These are phyloP conservation scores for Rattus rattus DNA, from an alignment of 2,113 vertebrate genomes.

Conservation along the genomic window DNA sequence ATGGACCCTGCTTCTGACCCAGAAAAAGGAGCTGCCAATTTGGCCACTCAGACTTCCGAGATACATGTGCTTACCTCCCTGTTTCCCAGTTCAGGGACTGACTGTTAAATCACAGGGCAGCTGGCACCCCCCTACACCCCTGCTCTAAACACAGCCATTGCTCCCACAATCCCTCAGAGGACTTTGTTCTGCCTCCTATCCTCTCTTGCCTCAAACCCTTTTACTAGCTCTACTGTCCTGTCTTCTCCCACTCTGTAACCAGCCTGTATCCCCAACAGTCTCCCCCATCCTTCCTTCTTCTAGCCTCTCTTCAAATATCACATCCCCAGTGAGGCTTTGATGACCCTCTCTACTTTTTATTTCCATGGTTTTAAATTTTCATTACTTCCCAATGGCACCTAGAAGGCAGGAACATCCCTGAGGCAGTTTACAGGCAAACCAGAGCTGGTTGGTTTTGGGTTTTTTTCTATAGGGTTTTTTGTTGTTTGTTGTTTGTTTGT, in stretches of 20 bases:
- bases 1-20: background rate
- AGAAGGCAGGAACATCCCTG: background rate
- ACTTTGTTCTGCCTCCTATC: background rate
- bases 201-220: background rate
- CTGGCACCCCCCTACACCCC: background rate
- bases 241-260: background rate
- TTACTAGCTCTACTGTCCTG: background rate
- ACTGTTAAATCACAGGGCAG: background rate
- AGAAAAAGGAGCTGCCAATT: background rate
- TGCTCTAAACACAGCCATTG: background rate
- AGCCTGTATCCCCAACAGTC: rapidly evolving
- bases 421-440: conserved; percentile 16
- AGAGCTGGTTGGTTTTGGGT: background rate
- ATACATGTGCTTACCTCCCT: background rate
- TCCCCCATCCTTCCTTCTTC: background rate
- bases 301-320: background rate
- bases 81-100: background rate
- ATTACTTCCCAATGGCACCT: background rate
- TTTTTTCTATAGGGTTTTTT: background rate
- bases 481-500: background rate
- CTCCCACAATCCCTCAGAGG: background rate
- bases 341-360: background rate
- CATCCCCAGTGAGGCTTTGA: background rate
- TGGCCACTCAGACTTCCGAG: background rate
- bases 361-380: background rate